Conservation (phyloP, 2,797 vertebrate genomes). For the Halcyon badia region DNA sequence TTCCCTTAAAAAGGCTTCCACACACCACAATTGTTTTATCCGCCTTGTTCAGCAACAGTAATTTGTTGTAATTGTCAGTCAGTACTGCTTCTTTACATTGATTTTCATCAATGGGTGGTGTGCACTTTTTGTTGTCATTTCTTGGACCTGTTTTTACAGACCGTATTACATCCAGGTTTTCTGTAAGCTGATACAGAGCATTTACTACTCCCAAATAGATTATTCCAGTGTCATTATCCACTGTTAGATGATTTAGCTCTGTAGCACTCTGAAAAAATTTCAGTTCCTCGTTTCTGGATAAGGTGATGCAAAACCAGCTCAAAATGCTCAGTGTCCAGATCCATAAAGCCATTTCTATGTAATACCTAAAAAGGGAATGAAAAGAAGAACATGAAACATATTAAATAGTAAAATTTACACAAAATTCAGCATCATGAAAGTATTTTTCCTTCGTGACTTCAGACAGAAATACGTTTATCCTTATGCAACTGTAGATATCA, state of each 20-base stretch:
- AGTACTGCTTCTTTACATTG: slow-evolving; percentile 83
- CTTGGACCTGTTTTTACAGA: slow-evolving; percentile 86
- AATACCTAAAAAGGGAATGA: slow-evolving; percentile 48
- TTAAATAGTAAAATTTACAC: not conserved
- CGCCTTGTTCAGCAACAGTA: slow-evolving; percentile 87
- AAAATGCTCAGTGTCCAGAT: slow-evolving; percentile 73
- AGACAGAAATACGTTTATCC: not conserved
- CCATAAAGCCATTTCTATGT: slow-evolving; percentile 79
- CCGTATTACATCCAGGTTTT: slow-evolving; percentile 77
- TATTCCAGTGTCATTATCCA: slow-evolving; percentile 83
- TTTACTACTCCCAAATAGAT: slow-evolving; percentile 94
- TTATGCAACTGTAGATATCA: not conserved
- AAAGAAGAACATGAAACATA: not conserved
- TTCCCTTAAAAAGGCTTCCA: slow-evolving; percentile 94
- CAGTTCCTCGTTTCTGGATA: slow-evolving; percentile 66
- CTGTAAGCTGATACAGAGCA: slow-evolving; percentile 87
- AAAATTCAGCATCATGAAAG: not conserved
- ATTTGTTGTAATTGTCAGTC: slow-evolving; percentile 92
- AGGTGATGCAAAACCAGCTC: slow-evolving; percentile 54
- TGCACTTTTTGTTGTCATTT: slow-evolving; percentile 89
- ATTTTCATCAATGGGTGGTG: slow-evolving; percentile 88
- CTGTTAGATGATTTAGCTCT: slow-evolving; percentile 81
- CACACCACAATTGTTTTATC: slow-evolving; percentile 89
- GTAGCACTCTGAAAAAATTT: slow-evolving; percentile 72
- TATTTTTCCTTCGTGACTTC: not conserved